A percentile compares a stretch with the other conserved stretches of the same genome.
These are phyloP conservation scores for Alauda arvensis DNA, from an alignment of 2,797 vertebrate genomes.

Conservation along the genomic window DNA sequence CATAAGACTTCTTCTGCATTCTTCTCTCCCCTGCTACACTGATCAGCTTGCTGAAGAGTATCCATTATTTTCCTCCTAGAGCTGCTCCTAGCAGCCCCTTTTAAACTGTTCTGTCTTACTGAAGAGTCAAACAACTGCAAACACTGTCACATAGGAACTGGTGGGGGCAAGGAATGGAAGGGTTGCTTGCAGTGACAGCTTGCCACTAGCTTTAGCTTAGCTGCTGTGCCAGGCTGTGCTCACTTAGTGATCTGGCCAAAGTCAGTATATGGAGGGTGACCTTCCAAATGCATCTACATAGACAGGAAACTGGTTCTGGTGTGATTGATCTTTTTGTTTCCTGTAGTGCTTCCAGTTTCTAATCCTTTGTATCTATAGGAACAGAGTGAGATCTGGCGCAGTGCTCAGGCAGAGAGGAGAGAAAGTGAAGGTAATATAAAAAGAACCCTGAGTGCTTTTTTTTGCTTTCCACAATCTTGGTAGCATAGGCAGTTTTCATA, in stretches of 20 bases:
- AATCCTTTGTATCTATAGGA: conserved; percentile 27
- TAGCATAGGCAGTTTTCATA: background rate
- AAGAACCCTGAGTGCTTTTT: background rate
- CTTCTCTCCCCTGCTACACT: background rate
- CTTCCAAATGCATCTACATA: background rate
- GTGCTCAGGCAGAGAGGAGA: background rate
- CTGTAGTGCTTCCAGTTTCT: background rate
- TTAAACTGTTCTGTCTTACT: background rate
- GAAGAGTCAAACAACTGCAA: background rate
- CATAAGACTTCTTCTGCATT: background rate
- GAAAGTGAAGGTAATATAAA: background rate
- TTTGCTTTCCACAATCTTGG: background rate
- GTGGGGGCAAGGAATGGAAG: background rate
- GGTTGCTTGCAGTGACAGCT: background rate
- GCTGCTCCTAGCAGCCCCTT: background rate
- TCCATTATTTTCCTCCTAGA: background rate
- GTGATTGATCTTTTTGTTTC: background rate
- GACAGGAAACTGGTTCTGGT: background rate
- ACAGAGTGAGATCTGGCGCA: background rate
- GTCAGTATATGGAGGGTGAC: background rate
- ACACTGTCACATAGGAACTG: background rate
- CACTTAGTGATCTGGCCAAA: background rate
- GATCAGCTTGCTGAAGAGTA: background rate
- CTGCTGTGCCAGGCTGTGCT: background rate
- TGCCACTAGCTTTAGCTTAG: background rate